Evolutionary conservation across 1,140 invertebrate genomes (phyloP), one percentile per base, ranked within the genome.

Genomic region (Meloidogyne floridensis): DNA sequence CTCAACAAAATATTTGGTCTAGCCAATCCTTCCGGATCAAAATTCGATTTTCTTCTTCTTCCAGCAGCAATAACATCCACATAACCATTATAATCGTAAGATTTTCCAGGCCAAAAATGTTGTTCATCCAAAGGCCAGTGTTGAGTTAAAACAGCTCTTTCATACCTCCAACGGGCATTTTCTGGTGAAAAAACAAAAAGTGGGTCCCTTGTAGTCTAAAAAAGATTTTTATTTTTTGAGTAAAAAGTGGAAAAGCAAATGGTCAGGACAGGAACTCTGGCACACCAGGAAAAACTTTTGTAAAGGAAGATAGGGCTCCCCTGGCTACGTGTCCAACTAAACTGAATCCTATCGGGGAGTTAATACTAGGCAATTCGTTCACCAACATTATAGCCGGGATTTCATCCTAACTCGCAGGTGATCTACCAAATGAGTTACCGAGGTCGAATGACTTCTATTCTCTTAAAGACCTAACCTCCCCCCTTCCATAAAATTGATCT

Each of bases 121-220:
- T 90, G 83, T 72, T 89, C 88, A 71, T 89, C 82, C 18, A 90
- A 76, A 3, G 88, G 88, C 88, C 88, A 89, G 71, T 89, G 87
- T 59, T 88, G 80, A 11, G 86, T 77, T 2, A 89, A 77, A 15
- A 89, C 87, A 20, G 82, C 83, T 56, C 87, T 65, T 84, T 89
- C 88, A 80, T 83, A 88, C 32, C 87, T 69, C 88, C 88, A 89
- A n/a, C 80, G 82, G 15, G 88, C 88, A 81, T 90, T 82, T 77
- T 85, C 86, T 20, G 88, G 88, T 5, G 88, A 89, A 80, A 89
- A 89, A 15, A 89, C 88, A 79, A 84, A 90, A 73, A 88, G 83
- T 7, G 88, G 88, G 81, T 90, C 89, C 6, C 70, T 85, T 69
- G 88, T 90, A 5, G 87, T 90, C 42, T 74, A 6, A 32, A 70